Conservation (phyloP, 2,797 vertebrate genomes). For the Monodelphis domestica region DNA sequence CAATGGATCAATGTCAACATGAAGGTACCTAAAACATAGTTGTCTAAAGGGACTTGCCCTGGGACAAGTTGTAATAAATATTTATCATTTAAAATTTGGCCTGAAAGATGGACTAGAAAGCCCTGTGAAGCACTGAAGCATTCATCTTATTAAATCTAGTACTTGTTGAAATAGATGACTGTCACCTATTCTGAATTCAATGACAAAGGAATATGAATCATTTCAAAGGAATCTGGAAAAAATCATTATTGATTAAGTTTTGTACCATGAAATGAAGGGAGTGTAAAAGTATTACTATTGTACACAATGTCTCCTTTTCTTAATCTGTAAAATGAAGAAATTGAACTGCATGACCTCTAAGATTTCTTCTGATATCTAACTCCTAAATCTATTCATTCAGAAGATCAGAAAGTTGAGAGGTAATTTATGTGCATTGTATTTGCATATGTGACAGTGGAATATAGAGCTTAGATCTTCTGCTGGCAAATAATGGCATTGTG, state of each 20-base stretch:
- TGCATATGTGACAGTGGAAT: no score
- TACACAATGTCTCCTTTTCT: neutral
- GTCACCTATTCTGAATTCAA: neutral
- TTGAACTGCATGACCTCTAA: neutral
- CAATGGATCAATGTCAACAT: neutral
- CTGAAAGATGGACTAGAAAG: neutral
- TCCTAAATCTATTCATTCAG: neutral
- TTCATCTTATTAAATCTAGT: neutral
- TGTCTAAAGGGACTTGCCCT: neutral
- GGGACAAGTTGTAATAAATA: neutral
- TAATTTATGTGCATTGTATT: conserved; percentile 20
- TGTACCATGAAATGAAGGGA: conserved; percentile 53
- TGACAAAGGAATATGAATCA: conserved; percentile 24
- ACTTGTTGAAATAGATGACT: conserved; percentile 17
- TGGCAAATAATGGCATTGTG: neutral
- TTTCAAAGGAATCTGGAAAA: neutral
- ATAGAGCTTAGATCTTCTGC: neutral
- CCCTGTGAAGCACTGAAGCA: neutral
- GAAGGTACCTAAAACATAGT: neutral
- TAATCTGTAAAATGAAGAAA: neutral
- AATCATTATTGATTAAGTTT: conserved; percentile 41
- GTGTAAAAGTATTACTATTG: neutral
- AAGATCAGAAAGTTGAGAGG: neutral
- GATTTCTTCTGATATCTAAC: no score
- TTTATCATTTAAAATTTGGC: neutral